Percentiles rank a stretch among this genome's conserved stretches.
Evolutionary conservation across 2,797 vertebrate genomes (phyloP).

Genomic region (Periparus ater): DNA sequence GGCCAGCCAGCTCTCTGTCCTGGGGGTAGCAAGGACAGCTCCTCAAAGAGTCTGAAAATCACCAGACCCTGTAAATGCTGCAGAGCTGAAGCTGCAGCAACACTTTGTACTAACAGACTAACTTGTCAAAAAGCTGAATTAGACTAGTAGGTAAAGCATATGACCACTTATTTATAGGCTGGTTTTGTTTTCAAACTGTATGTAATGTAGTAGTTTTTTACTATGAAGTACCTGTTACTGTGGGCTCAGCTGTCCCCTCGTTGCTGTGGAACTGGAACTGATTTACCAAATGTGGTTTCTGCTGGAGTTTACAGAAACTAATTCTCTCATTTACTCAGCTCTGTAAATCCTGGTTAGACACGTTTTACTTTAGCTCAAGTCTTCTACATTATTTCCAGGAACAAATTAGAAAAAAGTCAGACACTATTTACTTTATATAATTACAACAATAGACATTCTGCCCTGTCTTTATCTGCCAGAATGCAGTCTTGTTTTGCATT

Average conservation of each 20-base stretch:
- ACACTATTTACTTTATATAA: not conserved
- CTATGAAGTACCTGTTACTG: not conserved
- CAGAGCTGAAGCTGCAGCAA: accelerated
- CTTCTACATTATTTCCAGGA: not conserved
- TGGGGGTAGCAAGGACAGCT: not conserved
- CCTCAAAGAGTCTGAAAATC: not conserved
- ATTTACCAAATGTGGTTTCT: not conserved
- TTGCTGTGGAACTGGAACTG: not conserved
- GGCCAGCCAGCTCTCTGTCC: not conserved
- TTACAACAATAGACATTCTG: not conserved
- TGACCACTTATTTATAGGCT: not conserved
- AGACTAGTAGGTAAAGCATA: not conserved
- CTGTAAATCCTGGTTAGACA: not conserved
- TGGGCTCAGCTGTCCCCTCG: not conserved
- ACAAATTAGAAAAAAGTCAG: not conserved
- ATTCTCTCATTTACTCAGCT: not conserved
- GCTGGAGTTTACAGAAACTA: not conserved
- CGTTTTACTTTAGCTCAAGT: not conserved
- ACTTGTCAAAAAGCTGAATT: not conserved
- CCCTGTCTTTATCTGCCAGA: not conserved
- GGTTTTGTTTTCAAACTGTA: not conserved
- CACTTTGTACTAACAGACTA: not conserved
- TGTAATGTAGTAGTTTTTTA: not conserved
- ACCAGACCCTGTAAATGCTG: not conserved
- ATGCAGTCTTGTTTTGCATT: not conserved